Base-by-base conservation (phyloP, 2,797 vertebrate species). In the Hemitrygon akajei region DNA sequence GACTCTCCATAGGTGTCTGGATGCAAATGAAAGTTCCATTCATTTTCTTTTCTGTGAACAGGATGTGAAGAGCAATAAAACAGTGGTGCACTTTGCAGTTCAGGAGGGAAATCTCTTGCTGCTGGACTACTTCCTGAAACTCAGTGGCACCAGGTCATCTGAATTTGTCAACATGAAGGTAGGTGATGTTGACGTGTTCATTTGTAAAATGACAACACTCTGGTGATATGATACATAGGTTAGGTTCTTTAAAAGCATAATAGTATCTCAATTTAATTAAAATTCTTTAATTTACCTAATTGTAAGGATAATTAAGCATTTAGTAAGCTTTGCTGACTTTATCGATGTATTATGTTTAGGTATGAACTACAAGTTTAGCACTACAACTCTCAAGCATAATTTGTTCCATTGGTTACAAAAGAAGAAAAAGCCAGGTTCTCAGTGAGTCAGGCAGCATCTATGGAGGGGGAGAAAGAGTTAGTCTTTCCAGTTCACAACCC, bases 31-130 rank as follows among this genome's bases (percentile, higher is more conserved):
- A 56, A 14, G 30, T 75, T 16, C 34, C 73, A 93, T 56, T 12
- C 12, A 18, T 94, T 94, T n/a, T 93, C 81, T 79, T 91, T 89
- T 91, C 27, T 84, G 1, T 40, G 63, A 81, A 89, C 6, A 94
- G 95, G 96, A 96, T 34, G 94, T 96, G 93, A 95, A 96, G 94
- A 95, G 95, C 94, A 96, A 94, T 93, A 95, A 95, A 94, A 95
- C 95, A 0, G 94, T 95, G 58, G 94, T 95, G 58, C 94, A 94
- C 93, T 95, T 94, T 10, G 93, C 95, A 0, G 94, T 95, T 0
- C 95, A 95, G 93, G 94, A 94, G 40, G 95, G 95, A 82, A 95
- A 95, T 0, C 0, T 95, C 87, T 93, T 91, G 11, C 82, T 95
- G 93, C 94, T 96, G 87, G 95, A 94, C 47, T 95, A 95, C 18